Percentiles rank a stretch among this genome's conserved stretches.
phyloP scores from a whole-genome alignment of 2,113 vertebrate species.

The Lampris megalopsis region DNA sequence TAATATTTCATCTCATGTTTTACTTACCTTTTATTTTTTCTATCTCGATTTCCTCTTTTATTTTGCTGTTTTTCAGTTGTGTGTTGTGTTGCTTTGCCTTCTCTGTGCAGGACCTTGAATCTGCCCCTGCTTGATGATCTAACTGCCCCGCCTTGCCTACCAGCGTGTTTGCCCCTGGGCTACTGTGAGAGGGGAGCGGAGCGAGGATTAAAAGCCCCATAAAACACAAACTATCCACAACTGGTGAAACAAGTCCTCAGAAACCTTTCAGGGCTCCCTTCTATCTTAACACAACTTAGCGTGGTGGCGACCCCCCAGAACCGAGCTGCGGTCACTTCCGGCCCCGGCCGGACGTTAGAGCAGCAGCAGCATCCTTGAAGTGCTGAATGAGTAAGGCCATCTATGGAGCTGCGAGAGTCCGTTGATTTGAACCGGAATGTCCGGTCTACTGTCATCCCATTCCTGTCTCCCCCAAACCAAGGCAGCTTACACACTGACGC shows the following conservation, averaged over 20 bases:
- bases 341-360: constrained; percentile 15
- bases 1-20: too few relatives aligned
- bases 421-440: neutral
- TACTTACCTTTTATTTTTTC: too few relatives aligned
- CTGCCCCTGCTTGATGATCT: too few relatives aligned
- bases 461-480: too few relatives aligned
- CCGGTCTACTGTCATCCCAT: too few relatives aligned
- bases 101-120: too few relatives aligned
- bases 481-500: too few relatives aligned
- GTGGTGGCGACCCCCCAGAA: constrained; percentile 2
- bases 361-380: constrained; percentile 4
- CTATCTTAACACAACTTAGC: neutral
- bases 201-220: neutral
- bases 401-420: constrained; percentile 2
- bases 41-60: too few relatives aligned
- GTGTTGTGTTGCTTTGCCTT: too few relatives aligned
- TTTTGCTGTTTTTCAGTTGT: too few relatives aligned
- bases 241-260: neutral
- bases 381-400: constrained; percentile 12
- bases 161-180: too few relatives aligned
- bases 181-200: neutral
- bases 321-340: constrained; percentile 25
- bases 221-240: neutral
- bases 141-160: too few relatives aligned
- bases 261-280: neutral